Percentiles rank a stretch among this genome's conserved stretches.
Conservation (phyloP, 2,797 vertebrate genomes). For the Bovichtus variegatus region DNA sequence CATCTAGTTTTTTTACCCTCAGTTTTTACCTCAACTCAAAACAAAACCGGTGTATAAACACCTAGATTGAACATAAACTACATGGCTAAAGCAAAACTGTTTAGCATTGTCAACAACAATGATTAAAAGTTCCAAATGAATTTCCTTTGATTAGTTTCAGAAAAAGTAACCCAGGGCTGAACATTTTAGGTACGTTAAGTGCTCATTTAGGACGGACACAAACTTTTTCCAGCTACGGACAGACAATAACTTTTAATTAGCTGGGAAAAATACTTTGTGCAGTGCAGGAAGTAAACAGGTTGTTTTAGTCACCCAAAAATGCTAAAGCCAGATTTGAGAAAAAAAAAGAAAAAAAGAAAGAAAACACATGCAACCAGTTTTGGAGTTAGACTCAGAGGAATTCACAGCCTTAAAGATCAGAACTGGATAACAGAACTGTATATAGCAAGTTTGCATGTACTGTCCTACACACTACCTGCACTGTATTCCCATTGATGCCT, state of each 20-base stretch:
- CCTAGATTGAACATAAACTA: background rate
- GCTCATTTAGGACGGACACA: background rate
- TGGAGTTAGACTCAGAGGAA: conserved; percentile 9
- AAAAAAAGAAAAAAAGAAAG: conserved; percentile 35
- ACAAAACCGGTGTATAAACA: background rate
- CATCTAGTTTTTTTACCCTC: background rate
- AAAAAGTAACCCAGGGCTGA: background rate
- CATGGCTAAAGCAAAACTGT: background rate
- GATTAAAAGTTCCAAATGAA: background rate
- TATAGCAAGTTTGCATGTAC: background rate
- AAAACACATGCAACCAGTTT: conserved; percentile 28
- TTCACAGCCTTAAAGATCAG: conserved; percentile 21
- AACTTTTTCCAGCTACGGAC: conserved; percentile 21
- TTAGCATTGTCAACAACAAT: background rate
- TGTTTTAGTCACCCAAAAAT: conserved; percentile 48
- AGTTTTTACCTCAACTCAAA: background rate
- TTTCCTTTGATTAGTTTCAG: background rate
- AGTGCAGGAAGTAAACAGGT: conserved; percentile 54
- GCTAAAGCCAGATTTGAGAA: conserved; percentile 35
- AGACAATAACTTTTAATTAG: conserved; percentile 30
- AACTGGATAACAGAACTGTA: background rate
- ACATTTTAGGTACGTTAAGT: background rate
- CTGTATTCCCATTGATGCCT: background rate
- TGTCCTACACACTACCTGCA: background rate
- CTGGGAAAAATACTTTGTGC: conserved; percentile 36